Evolutionary conservation across 1,140 invertebrate genomes (phyloP).

Genomic region (Chymomyza costata): DNA sequence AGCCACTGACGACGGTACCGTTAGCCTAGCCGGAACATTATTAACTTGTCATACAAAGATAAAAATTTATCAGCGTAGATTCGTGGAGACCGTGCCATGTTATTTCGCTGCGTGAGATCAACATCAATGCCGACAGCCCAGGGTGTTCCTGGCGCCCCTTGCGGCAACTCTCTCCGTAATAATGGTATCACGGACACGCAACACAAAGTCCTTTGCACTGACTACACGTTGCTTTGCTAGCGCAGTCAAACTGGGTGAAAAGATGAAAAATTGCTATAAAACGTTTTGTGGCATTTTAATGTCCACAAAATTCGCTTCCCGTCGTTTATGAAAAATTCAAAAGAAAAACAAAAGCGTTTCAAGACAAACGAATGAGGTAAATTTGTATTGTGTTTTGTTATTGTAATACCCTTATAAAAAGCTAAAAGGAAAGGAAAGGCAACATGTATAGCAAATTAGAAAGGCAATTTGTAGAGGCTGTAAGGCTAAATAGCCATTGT

Average conservation of each 20-base stretch:
- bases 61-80: slow-evolving; percentile 65
- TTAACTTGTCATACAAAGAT: slow-evolving; percentile 74
- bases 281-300: slow-evolving; percentile 74
- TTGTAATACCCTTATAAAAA: too few species aligned
- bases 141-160: slow-evolving; percentile 10
- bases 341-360: slow-evolving; percentile 56
- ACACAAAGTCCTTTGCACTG: slow-evolving; percentile 5
- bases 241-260: slow-evolving; percentile 39
- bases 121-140: slow-evolving; percentile 48
- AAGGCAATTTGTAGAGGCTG: too few species aligned
- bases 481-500: too few species aligned
- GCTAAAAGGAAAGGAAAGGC: too few species aligned
- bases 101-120: slow-evolving; percentile 57
- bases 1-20: too few species aligned
- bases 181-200: not conserved
- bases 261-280: slow-evolving; percentile 74
- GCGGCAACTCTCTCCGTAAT: too few species aligned
- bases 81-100: slow-evolving; percentile 51
- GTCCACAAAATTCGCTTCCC: slow-evolving; percentile 54
- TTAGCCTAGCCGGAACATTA: slow-evolving; percentile 71
- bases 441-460: too few species aligned
- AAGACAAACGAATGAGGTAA: too few species aligned
- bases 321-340: slow-evolving; percentile 59
- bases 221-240: slow-evolving; percentile 5
- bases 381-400: too few species aligned